These are phyloP conservation scores for Tauraco erythrolophus DNA, from an alignment of 2,113 vertebrate genomes.

Conservation along the genomic window DNA sequence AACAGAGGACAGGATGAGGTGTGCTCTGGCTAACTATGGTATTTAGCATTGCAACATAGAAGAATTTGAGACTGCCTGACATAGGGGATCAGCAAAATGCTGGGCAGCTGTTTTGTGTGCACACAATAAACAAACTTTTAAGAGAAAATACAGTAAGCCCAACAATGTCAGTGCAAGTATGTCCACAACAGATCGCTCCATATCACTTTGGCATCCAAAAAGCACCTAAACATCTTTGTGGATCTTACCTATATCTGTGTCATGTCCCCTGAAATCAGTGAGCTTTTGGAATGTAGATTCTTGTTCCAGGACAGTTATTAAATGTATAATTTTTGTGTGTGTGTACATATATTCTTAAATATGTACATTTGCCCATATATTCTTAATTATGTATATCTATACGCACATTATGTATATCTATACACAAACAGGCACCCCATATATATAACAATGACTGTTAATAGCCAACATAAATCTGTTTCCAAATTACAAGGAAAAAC, in stretches of 20 bases:
- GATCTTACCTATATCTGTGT: not conserved
- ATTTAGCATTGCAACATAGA: not conserved
- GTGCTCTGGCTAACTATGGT: not conserved
- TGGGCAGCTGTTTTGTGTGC: not conserved
- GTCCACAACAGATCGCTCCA: not conserved
- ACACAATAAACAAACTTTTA: not conserved
- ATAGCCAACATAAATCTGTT: not conserved
- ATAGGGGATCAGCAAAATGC: not conserved
- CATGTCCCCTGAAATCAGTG: not conserved
- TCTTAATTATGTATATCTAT: too few species aligned
- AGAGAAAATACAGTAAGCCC: not conserved
- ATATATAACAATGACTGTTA: not conserved
- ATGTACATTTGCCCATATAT: not conserved
- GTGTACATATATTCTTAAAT: not conserved
- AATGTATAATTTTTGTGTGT: not conserved
- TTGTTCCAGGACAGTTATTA: not conserved
- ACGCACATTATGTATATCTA: too few species aligned
- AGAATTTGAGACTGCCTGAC: not conserved
- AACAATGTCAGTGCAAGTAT: not conserved
- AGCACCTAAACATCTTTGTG: not conserved
- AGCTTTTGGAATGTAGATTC: not conserved
- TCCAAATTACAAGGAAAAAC: not conserved
- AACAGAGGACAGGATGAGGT: not conserved
- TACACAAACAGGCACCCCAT: not conserved
- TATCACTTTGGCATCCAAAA: not conserved